phyloP scores from a whole-genome alignment of 2,113 vertebrate species.

The Brachypodius melanocephalos region DNA sequence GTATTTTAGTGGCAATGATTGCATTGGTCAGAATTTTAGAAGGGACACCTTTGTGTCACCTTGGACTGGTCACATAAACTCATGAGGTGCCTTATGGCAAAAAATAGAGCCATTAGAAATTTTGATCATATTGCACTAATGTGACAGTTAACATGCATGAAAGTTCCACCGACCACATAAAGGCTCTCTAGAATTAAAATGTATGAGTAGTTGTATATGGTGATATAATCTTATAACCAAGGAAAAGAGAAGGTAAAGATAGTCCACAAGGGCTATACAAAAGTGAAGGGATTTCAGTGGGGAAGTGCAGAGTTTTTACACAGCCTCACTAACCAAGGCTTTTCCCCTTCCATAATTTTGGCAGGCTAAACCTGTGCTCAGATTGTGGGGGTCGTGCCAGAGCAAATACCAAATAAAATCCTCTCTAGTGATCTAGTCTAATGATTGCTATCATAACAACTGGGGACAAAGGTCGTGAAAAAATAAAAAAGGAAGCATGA shows the following conservation, averaged over 20 bases:
- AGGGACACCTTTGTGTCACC: background rate
- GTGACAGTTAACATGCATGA: background rate
- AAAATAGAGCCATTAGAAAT: background rate
- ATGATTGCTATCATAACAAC: background rate
- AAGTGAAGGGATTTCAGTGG: background rate
- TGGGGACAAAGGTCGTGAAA: background rate
- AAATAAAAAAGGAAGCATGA: background rate
- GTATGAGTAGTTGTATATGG: background rate
- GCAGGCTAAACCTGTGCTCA: background rate
- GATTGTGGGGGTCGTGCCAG: background rate
- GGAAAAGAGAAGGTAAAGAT: background rate
- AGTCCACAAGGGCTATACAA: background rate
- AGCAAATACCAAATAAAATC: background rate
- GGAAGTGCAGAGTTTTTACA: background rate
- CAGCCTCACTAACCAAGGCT: background rate
- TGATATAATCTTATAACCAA: background rate
- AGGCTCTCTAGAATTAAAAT: background rate
- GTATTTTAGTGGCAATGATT: background rate
- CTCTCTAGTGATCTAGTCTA: background rate
- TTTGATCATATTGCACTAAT: background rate
- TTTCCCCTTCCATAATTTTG: background rate
- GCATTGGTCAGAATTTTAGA: background rate
- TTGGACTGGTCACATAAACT: background rate
- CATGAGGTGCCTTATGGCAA: background rate
- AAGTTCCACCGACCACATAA: background rate